A percentile compares a stretch with the other conserved stretches of the same genome.
These are phyloP conservation scores for Fistularia commersonii DNA, from an alignment of 2,797 vertebrate genomes.

Conservation along the genomic window DNA sequence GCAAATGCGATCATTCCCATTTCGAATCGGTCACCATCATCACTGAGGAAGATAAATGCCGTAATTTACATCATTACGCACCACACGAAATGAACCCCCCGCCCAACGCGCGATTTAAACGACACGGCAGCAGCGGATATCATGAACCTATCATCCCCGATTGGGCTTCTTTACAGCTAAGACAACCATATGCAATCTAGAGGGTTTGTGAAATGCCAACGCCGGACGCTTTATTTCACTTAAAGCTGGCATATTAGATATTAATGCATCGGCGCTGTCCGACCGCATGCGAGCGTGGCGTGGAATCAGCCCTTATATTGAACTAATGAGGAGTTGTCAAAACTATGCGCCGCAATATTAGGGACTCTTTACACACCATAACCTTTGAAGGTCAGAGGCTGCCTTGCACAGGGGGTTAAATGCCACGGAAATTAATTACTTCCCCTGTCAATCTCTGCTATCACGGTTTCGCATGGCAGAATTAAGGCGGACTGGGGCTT, in stretches of 20 bases:
- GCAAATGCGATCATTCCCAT: constrained; percentile 15
- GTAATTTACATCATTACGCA: not conserved
- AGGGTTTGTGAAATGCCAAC: constrained; percentile 1
- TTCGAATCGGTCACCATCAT: constrained; percentile 1
- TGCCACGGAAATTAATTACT: constrained; percentile 70
- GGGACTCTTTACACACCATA: constrained; percentile 29
- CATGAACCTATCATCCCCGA: constrained; percentile 41
- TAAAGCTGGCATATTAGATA: constrained; percentile 15
- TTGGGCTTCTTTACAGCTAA: constrained; percentile 19
- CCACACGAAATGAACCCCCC: constrained; percentile 12
- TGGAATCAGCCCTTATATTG: constrained; percentile 24
- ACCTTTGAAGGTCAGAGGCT: constrained; percentile 60
- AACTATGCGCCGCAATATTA: constrained; percentile 36
- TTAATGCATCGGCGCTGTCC: constrained; percentile 4
- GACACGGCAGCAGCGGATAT: constrained; percentile 16
- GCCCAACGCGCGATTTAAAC: constrained; percentile 11
- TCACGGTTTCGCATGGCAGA: constrained; percentile 45
- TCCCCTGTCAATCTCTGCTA: constrained; percentile 61
- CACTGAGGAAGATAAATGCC: constrained; percentile 16
- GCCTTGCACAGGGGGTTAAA: constrained; percentile 59
- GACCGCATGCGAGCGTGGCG: constrained; percentile 19
- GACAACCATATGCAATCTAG: constrained; percentile 7
- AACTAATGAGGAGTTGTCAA: constrained; percentile 20
- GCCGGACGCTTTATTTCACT: constrained; percentile 14
- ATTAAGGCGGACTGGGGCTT: constrained; percentile 21